These are phyloP conservation scores for Eurosta solidaginis DNA, from an alignment of 1,140 invertebrate genomes.

Conservation along the genomic window DNA sequence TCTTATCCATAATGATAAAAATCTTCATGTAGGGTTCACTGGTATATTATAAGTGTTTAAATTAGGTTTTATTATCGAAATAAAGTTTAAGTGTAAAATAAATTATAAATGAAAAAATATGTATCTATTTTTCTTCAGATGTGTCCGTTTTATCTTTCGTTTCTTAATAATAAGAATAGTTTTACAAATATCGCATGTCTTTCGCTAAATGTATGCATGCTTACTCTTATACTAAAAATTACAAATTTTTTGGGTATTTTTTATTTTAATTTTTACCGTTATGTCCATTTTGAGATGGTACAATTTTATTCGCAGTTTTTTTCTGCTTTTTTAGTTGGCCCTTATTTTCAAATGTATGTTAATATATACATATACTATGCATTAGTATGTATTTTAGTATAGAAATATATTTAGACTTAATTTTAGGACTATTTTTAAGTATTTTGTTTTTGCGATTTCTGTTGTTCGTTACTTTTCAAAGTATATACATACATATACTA, in stretches of 20 bases:
- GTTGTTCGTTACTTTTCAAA: slow-evolving; percentile 16
- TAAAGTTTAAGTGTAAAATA: slow-evolving; percentile 9
- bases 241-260: not conserved
- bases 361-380: not conserved
- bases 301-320: not conserved
- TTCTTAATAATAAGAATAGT: slow-evolving; percentile 19
- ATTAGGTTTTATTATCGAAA: slow-evolving; percentile 6
- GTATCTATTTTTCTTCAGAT: not conserved
- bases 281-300: not conserved
- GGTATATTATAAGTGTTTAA: not conserved
- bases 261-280: too few relatives aligned
- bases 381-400: not conserved
- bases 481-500: not conserved
- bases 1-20: too few relatives aligned
- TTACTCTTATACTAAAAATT: not conserved
- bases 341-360: not conserved
- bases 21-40: not conserved
- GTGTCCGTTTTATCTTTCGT: not conserved
- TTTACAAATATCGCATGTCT: slow-evolving; percentile 16
- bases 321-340: not conserved
- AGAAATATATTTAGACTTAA: not conserved
- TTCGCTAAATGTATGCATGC: too few relatives aligned
- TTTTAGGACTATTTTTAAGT: not conserved
- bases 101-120: slow-evolving; percentile 27
- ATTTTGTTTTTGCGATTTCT: not conserved